A percentile compares a stretch with the other conserved stretches of the same genome.
Evolutionary conservation across 2,797 vertebrate genomes (phyloP).

Genomic region (Harpagifer antarcticus): DNA sequence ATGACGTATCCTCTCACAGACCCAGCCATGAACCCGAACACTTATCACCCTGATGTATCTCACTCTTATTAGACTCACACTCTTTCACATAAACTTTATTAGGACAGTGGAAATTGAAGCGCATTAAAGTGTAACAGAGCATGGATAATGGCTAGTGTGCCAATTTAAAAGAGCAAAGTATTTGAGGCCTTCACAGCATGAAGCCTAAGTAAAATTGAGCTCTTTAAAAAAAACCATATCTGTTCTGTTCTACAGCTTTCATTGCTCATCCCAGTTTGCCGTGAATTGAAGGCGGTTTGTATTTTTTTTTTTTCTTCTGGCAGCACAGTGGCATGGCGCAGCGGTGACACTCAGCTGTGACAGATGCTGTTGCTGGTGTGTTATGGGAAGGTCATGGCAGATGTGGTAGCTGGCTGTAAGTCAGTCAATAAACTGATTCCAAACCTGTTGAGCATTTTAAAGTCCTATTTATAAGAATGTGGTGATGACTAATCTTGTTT

Average conservation of each 20-base stretch:
- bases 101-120: conserved; percentile 65
- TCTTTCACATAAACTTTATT: conserved; percentile 75
- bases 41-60: conserved; percentile 58
- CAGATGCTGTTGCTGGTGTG: conserved; percentile 72
- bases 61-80: conserved; percentile 64
- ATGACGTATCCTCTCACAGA: conserved; percentile 42
- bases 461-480: conserved; percentile 11
- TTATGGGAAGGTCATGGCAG: conserved; percentile 72
- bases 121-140: conserved; percentile 72
- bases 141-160: conserved; percentile 63
- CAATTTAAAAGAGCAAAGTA: conserved; percentile 46
- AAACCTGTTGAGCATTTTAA: conserved; percentile 57
- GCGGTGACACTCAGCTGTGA: conserved; percentile 63
- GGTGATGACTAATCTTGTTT: neutral
- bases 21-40: conserved; percentile 59
- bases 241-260: conserved; percentile 12
- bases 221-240: conserved; percentile 13
- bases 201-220: conserved; percentile 40
- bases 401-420: conserved; percentile 48
- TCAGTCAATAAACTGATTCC: conserved; percentile 50
- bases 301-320: neutral
- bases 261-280: conserved; percentile 9
- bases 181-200: conserved; percentile 48
- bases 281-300: conserved; percentile 35
- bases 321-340: conserved; percentile 31